A percentile compares a stretch with the other conserved stretches of the same genome.
Evolutionary conservation across 2,888 invertebrate species (phyloP).

Genomic region (Strigamia maritima): DNA sequence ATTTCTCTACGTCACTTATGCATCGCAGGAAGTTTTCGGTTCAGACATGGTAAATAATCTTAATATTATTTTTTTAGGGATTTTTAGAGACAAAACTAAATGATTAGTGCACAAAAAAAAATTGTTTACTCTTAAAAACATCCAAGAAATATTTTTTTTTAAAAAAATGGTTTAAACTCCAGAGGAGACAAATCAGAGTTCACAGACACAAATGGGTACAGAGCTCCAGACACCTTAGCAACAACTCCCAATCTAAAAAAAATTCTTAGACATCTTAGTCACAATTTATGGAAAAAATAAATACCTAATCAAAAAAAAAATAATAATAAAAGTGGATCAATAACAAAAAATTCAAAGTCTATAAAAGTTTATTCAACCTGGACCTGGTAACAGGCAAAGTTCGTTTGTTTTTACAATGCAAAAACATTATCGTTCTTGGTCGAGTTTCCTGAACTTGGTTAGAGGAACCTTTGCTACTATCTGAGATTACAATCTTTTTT

Average conservation of each 20-base stretch:
- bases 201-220: neutral
- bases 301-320: too few species aligned
- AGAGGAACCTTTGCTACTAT: neutral
- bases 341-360: neutral
- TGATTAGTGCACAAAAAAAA: neutral
- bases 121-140: neutral
- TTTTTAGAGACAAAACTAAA: neutral
- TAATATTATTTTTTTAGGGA: neutral
- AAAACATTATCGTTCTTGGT: slow-evolving; percentile 17
- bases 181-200: neutral
- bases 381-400: neutral
- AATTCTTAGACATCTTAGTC: neutral
- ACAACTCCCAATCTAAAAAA: neutral
- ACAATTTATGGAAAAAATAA: too few species aligned
- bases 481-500: neutral
- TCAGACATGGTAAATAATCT: slow-evolving; percentile 28
- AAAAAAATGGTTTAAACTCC: neutral
- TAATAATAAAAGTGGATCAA: too few species aligned
- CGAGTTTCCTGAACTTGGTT: slow-evolving; percentile 30
- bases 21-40: slow-evolving; percentile 86
- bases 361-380: slow-evolving; percentile 21
- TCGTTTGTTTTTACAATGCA: neutral
- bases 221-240: slow-evolving; percentile 14
- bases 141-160: neutral
- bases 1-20: slow-evolving; percentile 82